Percentiles rank a stretch among this genome's conserved stretches.
Conservation (phyloP, 1,140 invertebrate genomes). For the Pseudachorutes palmiensis region DNA sequence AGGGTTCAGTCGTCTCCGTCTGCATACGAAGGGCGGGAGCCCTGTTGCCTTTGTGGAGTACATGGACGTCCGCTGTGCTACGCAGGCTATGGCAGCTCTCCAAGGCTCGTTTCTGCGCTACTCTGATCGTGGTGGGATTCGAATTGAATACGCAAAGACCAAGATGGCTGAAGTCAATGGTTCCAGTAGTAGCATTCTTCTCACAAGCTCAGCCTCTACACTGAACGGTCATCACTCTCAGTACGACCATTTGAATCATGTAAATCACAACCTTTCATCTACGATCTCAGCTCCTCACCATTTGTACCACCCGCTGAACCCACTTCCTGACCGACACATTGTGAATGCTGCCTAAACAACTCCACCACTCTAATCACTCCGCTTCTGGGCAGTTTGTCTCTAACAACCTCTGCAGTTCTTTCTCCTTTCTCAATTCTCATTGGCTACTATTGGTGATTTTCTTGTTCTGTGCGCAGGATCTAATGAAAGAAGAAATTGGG, state of each 20-base stretch:
- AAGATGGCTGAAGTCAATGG: conserved; percentile 72
- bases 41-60: conserved; percentile 96
- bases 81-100: conserved; percentile 79
- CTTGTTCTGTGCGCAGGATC: conserved; percentile 37
- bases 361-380: conserved; percentile 1
- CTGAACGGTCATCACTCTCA: conserved; percentile 36
- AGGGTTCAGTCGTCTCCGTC: conserved; percentile 92
- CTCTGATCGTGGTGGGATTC: conserved; percentile 88
- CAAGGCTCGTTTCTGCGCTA: conserved; percentile 90
- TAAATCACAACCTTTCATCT: conserved; percentile 35
- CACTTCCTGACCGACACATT: conserved; percentile 33
- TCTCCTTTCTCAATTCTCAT: conserved; percentile 12
- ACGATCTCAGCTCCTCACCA: conserved; percentile 27
- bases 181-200: conserved; percentile 31
- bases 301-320: conserved; percentile 21
- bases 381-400: conserved; percentile 8
- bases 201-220: conserved; percentile 29
- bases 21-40: conserved; percentile 86
- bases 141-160: conserved; percentile 96
- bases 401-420: conserved; percentile 8
- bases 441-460: conserved; percentile 27
- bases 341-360: conserved; percentile 34
- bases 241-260: conserved; percentile 37
- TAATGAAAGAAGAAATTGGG: conserved; percentile 36
- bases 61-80: conserved; percentile 78